Conservation (phyloP, 2,888 invertebrate species). For the Sphaerophoria taeniata region DNA sequence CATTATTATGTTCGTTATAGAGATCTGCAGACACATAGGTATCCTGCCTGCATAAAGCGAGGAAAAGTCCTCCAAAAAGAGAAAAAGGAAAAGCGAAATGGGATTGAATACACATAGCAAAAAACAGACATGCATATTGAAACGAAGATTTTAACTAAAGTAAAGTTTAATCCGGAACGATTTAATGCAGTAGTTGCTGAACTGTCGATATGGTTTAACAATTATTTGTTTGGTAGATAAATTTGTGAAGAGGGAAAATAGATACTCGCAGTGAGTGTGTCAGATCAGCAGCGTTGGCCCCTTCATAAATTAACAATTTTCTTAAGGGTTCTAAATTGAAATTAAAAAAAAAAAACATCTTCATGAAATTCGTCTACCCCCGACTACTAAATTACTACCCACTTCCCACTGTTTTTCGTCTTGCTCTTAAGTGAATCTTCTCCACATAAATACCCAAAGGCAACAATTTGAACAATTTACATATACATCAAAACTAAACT, state of each 20-base stretch:
- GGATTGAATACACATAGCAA: conserved; percentile 49
- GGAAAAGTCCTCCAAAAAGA: not conserved
- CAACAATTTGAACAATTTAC: conserved; percentile 4
- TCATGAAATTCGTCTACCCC: no score
- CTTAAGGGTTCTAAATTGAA: no score
- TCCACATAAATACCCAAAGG: conserved; percentile 4
- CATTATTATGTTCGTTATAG: conserved; percentile 45
- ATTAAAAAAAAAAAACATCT: no score
- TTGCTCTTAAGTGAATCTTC: not conserved
- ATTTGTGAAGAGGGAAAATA: no score
- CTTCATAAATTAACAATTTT: no score
- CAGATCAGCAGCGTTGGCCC: no score
- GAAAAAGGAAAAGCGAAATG: conserved; percentile 15
- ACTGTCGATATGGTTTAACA: not conserved
- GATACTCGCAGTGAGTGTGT: no score
- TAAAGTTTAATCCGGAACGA: conserved; percentile 12
- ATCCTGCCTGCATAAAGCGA: not conserved
- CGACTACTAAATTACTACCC: not conserved
- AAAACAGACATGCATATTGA: conserved; percentile 20
- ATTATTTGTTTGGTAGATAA: not conserved
- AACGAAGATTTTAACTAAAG: conserved; percentile 32
- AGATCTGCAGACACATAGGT: not conserved
- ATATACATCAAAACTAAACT: conserved; percentile 6
- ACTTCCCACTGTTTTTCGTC: not conserved
- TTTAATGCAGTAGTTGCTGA: conserved; percentile 3